Conservation (phyloP, 2,888 invertebrate species). For the Conus canariensis region DNA sequence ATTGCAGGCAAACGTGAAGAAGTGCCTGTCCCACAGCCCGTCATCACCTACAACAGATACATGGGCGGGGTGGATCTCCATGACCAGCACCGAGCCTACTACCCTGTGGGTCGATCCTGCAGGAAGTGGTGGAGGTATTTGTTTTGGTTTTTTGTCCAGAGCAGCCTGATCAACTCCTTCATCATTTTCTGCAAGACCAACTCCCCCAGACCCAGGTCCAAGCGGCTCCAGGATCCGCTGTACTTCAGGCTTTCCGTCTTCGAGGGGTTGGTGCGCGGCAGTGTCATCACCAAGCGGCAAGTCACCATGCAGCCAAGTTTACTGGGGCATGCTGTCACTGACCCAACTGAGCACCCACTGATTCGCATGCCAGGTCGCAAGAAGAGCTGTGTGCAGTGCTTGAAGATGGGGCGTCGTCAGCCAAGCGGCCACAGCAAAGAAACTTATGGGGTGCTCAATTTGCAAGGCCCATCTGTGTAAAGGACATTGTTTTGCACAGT, state of each 20-base stretch:
- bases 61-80: constrained; percentile 46
- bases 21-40: background rate
- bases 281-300: constrained; percentile 8
- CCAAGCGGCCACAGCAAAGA: constrained; percentile 16
- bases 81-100: constrained; percentile 46
- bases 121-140: constrained; percentile 46
- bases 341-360: constrained; percentile 25
- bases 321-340: background rate
- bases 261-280: constrained; percentile 16
- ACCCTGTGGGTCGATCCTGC: constrained; percentile 43
- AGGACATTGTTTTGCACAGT: constrained; percentile 34
- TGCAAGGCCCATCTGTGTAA: constrained; percentile 7
- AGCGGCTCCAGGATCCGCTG: background rate
- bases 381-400: constrained; percentile 28
- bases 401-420: background rate
- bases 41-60: constrained; percentile 32
- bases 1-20: background rate
- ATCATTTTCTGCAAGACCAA: constrained; percentile 36
- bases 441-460: constrained; percentile 35
- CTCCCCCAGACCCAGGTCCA: background rate
- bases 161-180: constrained; percentile 41
- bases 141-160: constrained; percentile 41
- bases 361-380: constrained; percentile 23
- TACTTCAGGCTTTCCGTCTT: constrained; percentile 20
- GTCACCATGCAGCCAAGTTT: background rate